These are phyloP conservation scores for Melierax canorus DNA, from an alignment of 2,113 vertebrate genomes.

Conservation along the genomic window DNA sequence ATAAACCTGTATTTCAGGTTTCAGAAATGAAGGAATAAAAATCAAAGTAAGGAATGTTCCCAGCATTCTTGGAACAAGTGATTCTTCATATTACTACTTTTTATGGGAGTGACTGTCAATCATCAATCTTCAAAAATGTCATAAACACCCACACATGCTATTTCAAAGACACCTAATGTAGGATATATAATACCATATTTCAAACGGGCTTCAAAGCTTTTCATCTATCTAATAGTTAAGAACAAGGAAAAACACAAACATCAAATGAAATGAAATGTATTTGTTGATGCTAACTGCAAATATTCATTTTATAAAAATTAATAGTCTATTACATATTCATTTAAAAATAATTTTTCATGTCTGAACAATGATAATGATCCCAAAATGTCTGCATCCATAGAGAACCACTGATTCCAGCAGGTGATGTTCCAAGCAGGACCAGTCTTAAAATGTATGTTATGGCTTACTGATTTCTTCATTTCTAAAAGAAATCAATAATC, in stretches of 20 bases:
- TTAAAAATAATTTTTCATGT: conserved; percentile 5
- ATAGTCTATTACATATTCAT: not conserved
- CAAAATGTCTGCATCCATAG: not conserved
- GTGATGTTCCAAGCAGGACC: not conserved
- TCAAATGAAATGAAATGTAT: conserved; percentile 47
- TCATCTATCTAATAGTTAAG: conserved; percentile 69
- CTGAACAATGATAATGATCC: not conserved
- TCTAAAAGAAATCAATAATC: not conserved
- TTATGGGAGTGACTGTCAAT: conserved; percentile 52
- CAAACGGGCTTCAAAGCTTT: conserved; percentile 64
- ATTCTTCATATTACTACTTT: conserved; percentile 47
- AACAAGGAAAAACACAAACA: conserved; percentile 64
- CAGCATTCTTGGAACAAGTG: conserved; percentile 21
- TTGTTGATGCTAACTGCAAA: conserved; percentile 54
- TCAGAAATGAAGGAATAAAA: conserved; percentile 1
- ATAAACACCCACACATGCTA: conserved; percentile 51
- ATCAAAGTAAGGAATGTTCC: not conserved
- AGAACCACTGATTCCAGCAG: not conserved
- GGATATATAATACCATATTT: conserved; percentile 68
- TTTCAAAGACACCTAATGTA: conserved; percentile 56
- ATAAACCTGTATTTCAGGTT: conserved; percentile 2
- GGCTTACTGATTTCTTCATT: not conserved
- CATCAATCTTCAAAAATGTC: conserved; percentile 54
- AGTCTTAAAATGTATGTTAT: not conserved
- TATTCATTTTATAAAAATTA: conserved; percentile 12